Evolutionary conservation across 2,888 invertebrate genomes (phyloP).

Genomic region (Mesochorus sp.): DNA sequence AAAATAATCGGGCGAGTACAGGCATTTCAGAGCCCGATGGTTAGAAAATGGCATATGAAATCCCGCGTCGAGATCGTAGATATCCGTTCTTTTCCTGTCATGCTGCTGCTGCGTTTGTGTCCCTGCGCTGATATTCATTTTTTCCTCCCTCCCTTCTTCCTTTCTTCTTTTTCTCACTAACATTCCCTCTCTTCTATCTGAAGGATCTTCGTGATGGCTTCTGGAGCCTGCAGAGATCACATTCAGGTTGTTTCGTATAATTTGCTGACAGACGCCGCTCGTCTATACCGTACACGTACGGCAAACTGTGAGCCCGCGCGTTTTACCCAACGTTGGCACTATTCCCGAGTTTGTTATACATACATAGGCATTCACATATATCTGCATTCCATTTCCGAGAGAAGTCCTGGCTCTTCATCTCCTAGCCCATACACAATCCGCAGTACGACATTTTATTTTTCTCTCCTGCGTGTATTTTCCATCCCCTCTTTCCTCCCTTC

Average conservation of each 20-base stretch:
- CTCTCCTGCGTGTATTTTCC: no score
- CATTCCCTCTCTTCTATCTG: conserved; percentile 12
- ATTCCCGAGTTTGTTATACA: conserved; percentile 1
- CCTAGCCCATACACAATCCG: not conserved
- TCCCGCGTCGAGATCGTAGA: conserved; percentile 15
- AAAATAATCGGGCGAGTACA: conserved; percentile 9
- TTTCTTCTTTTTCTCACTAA: not conserved
- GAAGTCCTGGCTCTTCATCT: conserved; percentile 3
- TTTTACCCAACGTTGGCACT: conserved; percentile 8
- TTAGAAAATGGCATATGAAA: conserved; percentile 6
- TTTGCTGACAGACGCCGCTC: conserved; percentile 7
- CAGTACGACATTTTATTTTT: conserved; percentile 35
- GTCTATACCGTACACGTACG: not conserved
- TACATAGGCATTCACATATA: conserved; percentile 5
- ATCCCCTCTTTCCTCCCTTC: not conserved
- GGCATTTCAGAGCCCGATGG: not conserved
- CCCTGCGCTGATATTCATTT: no score
- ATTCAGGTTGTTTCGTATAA: conserved; percentile 16
- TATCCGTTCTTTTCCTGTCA: not conserved
- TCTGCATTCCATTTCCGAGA: conserved; percentile 38
- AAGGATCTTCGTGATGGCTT: conserved; percentile 23
- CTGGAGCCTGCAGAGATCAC: not conserved
- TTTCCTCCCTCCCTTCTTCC: not conserved
- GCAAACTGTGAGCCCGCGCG: not conserved
- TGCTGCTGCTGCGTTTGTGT: not conserved